Evolutionary conservation across 1,140 invertebrate genomes (phyloP), one percentile per base, ranked within the genome.

Genomic region (Atta texana): DNA sequence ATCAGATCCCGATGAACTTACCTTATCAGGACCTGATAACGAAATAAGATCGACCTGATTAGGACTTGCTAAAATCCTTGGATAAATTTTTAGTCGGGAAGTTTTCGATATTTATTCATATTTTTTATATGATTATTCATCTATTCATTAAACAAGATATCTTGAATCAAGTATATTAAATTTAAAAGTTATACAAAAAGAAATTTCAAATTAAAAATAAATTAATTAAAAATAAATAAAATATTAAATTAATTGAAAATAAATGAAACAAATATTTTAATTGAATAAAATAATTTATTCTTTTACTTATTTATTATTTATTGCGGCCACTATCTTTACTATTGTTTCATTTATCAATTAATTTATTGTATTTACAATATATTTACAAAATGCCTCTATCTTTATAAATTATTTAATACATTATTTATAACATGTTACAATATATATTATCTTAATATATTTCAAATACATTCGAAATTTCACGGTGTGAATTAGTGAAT

Each of bases 401-500:
- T 0, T 24, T 28, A 28, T 28, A 28, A 28, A 28, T 24, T 24
- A 24, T 24, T 24, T 28, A 34, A 55, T 31, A 44, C n/a, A 49
- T 14, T 18, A 21, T 10, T 34, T 16, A 44, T 44, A 21, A n/a
- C n/a, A 39, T 18, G 8, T 59, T n/a, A 16, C 8, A n/a, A 49
- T 16, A 64, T 31, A 69, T 44, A 44, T 39, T 39, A 44, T 10
- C 39, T 39, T 31, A 24, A 34, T 69, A 14, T 44, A 74, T 24
- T 51, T 44, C 21, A 69, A 24, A 61, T 44, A 24, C 28, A 57
- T 74, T 59, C 21, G 68, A 82, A 44, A 72, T 34, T 51, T 44
- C 8, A n/a, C 39, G 18, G 10, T n/a, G 44, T 53, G 2, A 53
- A 55, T 55, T 53, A 80, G 39, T 24, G 21, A 44, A 63, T 8